phyloP scores from a whole-genome alignment of 2,888 invertebrate species.

The Drosophila emarginata region DNA sequence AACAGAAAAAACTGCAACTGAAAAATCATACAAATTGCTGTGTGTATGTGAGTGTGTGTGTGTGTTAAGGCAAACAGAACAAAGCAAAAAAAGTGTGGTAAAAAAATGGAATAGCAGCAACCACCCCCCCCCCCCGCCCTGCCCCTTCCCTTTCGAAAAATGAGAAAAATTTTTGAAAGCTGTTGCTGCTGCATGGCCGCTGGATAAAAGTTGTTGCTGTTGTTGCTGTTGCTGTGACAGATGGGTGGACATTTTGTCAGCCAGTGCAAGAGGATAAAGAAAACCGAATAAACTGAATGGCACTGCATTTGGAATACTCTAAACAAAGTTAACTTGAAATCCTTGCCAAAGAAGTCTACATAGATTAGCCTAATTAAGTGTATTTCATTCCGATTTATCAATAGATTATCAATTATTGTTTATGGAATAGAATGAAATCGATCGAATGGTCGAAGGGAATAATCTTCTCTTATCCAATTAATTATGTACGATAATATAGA shows the following conservation, averaged over 20 bases:
- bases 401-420: too few relatives aligned
- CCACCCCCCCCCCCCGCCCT: not conserved
- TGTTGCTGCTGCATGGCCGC: slow-evolving; percentile 42
- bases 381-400: too few relatives aligned
- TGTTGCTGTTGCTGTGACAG: slow-evolving; percentile 68
- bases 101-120: not conserved
- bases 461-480: too few relatives aligned
- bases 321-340: not conserved
- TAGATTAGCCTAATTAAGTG: too few relatives aligned
- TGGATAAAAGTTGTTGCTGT: slow-evolving; percentile 52
- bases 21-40: slow-evolving; percentile 60
- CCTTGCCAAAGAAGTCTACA: too few relatives aligned
- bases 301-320: slow-evolving; percentile 24
- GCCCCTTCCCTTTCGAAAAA: slow-evolving; percentile 20
- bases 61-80: slow-evolving; percentile 28
- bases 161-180: slow-evolving; percentile 35
- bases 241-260: slow-evolving; percentile 74
- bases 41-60: slow-evolving; percentile 23
- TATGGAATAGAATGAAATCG: too few relatives aligned
- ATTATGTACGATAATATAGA: too few relatives aligned
- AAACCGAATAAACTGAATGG: not conserved
- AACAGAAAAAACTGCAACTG: slow-evolving; percentile 35
- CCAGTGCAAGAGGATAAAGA: slow-evolving; percentile 33
- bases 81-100: slow-evolving; percentile 21
- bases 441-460: not conserved